Evolutionary conservation across 2,113 vertebrate genomes (phyloP), one percentile per base, ranked within the genome.

Genomic region (Engraulis encrasicolus): DNA sequence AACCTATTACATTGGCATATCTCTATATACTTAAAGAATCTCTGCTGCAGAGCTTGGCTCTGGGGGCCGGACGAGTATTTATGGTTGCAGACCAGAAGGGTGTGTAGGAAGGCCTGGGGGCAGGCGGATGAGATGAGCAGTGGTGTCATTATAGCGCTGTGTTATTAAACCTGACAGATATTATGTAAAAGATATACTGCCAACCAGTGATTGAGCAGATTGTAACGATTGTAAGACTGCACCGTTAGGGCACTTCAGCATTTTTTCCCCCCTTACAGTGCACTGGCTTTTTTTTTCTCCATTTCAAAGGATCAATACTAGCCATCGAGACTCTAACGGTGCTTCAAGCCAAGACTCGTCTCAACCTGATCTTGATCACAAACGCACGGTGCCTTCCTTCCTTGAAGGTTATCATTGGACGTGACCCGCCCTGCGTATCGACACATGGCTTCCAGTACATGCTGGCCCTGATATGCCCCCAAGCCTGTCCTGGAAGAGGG

Each of bases 361-460:
- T n/a, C 66, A 17, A 74, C 12, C 23, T 15, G 31, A 34, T 74
- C 14, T 14, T 74, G 66, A 74, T 74, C 66, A 74, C 66, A 36
- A 74, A 31, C 2, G 31, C 11, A 17, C n/a, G n/a, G n/a, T n/a
- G n/a, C n/a, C n/a, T n/a, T n/a, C n/a, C n/a, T n/a, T 17, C 31
- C 66, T 74, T 74, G 66, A 71, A 74, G 27, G 66, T 74, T 31
- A 74, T 74, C 66, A 74, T 23, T 74, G 27, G 66, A 74, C 17
- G 66, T 74, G 66, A 17, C 31, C 66, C n/a, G n/a, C n/a, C n/a
- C 66, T 31, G 34, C 27, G 34, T 34, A 74, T 74, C 27, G 66
- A 74, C 66, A 74, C 12, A 34, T 36, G 0, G n/a, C 31, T 34
- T 34, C 66, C 66, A 31, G 27, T 34, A 74, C 66, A 74, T 5